phyloP scores from a whole-genome alignment of 2,888 invertebrate genomes.

The Podabrus alpinus region DNA sequence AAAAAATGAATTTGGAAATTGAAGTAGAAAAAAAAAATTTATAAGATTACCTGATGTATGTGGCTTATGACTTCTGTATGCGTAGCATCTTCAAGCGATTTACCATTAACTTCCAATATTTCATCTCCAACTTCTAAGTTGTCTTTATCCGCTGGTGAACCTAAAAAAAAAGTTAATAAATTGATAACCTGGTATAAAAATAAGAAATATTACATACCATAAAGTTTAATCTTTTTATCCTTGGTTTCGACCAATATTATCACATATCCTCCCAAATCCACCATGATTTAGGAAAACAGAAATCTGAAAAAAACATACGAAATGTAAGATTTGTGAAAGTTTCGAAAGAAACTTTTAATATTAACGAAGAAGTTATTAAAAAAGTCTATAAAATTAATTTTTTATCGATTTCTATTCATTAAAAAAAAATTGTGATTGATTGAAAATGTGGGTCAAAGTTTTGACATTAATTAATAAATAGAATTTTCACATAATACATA shows the following conservation, averaged over 20 bases:
- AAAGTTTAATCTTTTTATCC: conserved; percentile 91
- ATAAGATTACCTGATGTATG: conserved; percentile 82
- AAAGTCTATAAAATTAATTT: background rate
- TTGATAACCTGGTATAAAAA: background rate
- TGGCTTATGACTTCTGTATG: conserved; percentile 91
- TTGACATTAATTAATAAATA: background rate
- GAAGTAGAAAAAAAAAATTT: no score
- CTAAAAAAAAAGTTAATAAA: conserved; percentile 52
- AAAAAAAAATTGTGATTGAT: conserved; percentile 9
- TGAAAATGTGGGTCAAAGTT: conserved; percentile 11
- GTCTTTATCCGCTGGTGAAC: conserved; percentile 91
- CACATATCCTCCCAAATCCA: conserved; percentile 93
- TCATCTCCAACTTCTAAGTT: conserved; percentile 95
- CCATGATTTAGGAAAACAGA: conserved; percentile 58
- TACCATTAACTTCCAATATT: conserved; percentile 96
- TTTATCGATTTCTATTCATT: background rate
- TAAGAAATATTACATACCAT: conserved; percentile 64
- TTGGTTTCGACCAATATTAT: conserved; percentile 92
- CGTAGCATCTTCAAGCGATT: conserved; percentile 86
- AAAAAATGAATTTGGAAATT: no score
- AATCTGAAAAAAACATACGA: conserved; percentile 16
- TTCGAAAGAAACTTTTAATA: background rate
- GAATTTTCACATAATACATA: conserved; percentile 15
- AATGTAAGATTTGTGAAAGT: background rate
- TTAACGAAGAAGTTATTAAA: background rate